phyloP scores from a whole-genome alignment of 2,888 invertebrate genomes.

The Eilema caniola region DNA sequence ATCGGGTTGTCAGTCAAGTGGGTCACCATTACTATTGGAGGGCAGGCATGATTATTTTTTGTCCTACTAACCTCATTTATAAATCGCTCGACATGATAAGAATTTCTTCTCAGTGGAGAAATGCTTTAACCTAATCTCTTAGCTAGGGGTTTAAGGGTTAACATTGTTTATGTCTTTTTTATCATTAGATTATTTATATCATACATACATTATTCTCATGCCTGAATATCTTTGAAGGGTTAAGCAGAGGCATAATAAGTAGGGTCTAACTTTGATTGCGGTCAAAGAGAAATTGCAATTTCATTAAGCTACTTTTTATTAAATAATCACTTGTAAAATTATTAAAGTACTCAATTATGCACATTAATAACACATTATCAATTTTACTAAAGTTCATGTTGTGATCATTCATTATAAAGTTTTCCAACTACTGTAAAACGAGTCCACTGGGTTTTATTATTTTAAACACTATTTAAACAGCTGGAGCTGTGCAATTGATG shows the following conservation, averaged over 20 bases:
- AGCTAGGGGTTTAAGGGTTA: slow-evolving; percentile 39
- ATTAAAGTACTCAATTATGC: neutral
- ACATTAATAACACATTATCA: neutral
- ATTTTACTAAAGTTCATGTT: neutral
- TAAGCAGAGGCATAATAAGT: neutral
- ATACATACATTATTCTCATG: neutral
- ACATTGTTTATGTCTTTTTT: neutral
- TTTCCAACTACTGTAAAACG: neutral
- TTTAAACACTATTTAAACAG: neutral
- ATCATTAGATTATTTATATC: neutral
- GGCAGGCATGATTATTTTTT: slow-evolving; percentile 73
- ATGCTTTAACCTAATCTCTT: slow-evolving; percentile 50
- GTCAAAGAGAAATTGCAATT: neutral
- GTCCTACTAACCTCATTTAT: slow-evolving; percentile 76
- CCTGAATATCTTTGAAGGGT: neutral
- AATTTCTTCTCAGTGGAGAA: slow-evolving; percentile 33
- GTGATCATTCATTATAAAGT: neutral
- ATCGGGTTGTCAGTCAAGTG: slow-evolving; percentile 73
- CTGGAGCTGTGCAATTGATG: slow-evolving; percentile 16
- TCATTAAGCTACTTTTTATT: neutral
- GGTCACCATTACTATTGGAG: slow-evolving; percentile 73
- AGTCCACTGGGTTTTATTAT: neutral
- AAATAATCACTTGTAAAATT: neutral
- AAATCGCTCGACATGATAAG: slow-evolving; percentile 45
- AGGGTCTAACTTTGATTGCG: neutral